Percentiles rank a stretch among this genome's conserved stretches.
These are phyloP conservation scores for Lasiurus cinereus DNA, from an alignment of 2,113 vertebrate genomes.

Conservation along the genomic window DNA sequence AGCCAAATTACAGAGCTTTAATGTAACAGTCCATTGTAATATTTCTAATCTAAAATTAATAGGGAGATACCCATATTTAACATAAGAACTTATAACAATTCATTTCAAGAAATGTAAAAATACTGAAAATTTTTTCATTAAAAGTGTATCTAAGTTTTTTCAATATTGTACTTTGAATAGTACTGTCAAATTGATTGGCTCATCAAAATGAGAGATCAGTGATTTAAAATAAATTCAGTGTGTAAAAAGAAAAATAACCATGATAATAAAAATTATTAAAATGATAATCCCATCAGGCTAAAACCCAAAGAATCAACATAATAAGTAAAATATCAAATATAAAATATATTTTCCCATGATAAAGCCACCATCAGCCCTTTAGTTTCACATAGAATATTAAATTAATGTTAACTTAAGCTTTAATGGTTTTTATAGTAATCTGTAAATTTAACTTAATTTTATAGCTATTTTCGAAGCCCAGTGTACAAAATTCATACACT, in stretches of 20 bases:
- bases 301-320: conserved; percentile 65
- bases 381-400: conserved; percentile 64
- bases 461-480: conserved; percentile 1
- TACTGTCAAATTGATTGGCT: conserved; percentile 41
- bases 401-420: conserved; percentile 72
- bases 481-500: no score
- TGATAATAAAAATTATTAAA: conserved; percentile 66
- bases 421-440: conserved; percentile 71
- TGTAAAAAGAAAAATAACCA: conserved; percentile 61
- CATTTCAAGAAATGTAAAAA: conserved; percentile 48
- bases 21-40: not conserved
- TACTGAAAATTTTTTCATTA: conserved; percentile 44
- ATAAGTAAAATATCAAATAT: conserved; percentile 59
- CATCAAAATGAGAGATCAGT: conserved; percentile 52
- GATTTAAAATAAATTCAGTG: conserved; percentile 49
- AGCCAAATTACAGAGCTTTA: not conserved
- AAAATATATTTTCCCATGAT: conserved; percentile 59
- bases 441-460: conserved; percentile 71
- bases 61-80: not conserved
- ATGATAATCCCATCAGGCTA: conserved; percentile 41
- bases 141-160: not conserved
- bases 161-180: conserved; percentile 42
- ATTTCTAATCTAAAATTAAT: conserved; percentile 32
- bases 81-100: not conserved
- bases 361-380: not conserved